Conservation (phyloP, 2,888 invertebrate species). For the Elmis aenea region DNA sequence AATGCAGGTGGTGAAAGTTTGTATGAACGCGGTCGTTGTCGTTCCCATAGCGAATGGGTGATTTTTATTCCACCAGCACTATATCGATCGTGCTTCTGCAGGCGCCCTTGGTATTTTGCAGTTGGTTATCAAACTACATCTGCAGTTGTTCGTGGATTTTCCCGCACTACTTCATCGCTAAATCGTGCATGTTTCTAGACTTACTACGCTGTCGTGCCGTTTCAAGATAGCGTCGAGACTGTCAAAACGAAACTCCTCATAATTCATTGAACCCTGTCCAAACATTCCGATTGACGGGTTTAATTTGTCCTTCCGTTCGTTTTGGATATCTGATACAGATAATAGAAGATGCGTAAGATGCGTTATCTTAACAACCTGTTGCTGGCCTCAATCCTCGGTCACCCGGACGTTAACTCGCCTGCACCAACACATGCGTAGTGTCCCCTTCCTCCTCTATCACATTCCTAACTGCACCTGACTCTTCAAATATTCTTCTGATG, state of each 20-base stretch:
- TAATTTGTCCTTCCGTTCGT: too few species aligned
- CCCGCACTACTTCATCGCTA: conserved; percentile 5
- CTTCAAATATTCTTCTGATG: conserved; percentile 13
- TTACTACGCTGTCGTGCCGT: conserved; percentile 4
- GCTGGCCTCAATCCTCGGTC: conserved; percentile 27
- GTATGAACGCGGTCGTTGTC: conserved; percentile 27
- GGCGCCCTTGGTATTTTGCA: conserved; percentile 7
- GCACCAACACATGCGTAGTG: conserved; percentile 20
- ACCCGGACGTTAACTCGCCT: conserved; percentile 28
- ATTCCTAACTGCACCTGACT: conserved; percentile 34
- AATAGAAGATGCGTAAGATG: too few species aligned
- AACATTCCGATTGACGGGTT: too few species aligned
- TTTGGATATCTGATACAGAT: too few species aligned
- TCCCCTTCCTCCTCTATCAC: conserved; percentile 18
- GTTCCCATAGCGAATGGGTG: conserved; percentile 12
- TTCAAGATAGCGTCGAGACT: conserved; percentile 5
- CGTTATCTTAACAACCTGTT: conserved; percentile 19
- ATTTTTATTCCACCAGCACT: conserved; percentile 14
- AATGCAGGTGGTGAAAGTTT: conserved; percentile 30
- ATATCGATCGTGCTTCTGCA: conserved; percentile 9
- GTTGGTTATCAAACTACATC: conserved; percentile 1
- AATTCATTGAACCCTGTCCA: too few species aligned
- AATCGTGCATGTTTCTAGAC: conserved; percentile 3
- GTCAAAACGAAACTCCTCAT: too few species aligned
- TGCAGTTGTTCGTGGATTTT: conserved; percentile 7